Base-by-base conservation (phyloP, 2,797 vertebrate species). In the Epinephelus awoara region DNA sequence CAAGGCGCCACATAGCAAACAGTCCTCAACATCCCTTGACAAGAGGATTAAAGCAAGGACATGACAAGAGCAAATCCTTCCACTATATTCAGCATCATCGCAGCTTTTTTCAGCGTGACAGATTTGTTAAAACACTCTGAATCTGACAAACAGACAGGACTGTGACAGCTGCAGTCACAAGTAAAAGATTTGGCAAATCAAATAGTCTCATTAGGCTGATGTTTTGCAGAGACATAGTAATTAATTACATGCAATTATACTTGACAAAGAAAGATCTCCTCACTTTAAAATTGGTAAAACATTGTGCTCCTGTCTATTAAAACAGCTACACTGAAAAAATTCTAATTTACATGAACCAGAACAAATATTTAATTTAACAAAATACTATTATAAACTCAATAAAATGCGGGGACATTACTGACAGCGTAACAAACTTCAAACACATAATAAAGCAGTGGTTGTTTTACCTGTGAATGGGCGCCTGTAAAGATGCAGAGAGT, bases 401-500 rank as follows among this genome's bases (percentile, higher is more conserved):
- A 8, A 19, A 64, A 67, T 4, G 0, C 12, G 0, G 4, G 2
- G 3, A 40, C n/a, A 19, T n/a, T 6, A 19, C 44, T 58, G n/a
- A 47, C 51, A 59, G 17, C 14, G 11, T 6, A 29, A 29, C 27
- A 29, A 6, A 34, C 34, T 34, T 40, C 6, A 74, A 44, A 47
- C 38, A 34, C 2, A 64, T 9, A 42, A 25, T 19, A 52, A 70
- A 64, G 3, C 2, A 57, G 1, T 17, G 21, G 6, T 10, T 23
- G 19, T 25, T 56, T 89, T 95, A 95, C 95, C 95, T 94, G 87
- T 50, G 44, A 71, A 75, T 19, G 72, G 59, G 63, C 21, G 75
- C 88, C 77, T 64, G 50, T 59, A 17, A 79, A 71, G 38, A 51
- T 57, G 79, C n/a, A 44, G 65, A 11, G 74, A 67, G 83, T 83